These are phyloP conservation scores for Eupithecia subumbrata DNA, from an alignment of 2,888 invertebrate genomes.

Conservation along the genomic window DNA sequence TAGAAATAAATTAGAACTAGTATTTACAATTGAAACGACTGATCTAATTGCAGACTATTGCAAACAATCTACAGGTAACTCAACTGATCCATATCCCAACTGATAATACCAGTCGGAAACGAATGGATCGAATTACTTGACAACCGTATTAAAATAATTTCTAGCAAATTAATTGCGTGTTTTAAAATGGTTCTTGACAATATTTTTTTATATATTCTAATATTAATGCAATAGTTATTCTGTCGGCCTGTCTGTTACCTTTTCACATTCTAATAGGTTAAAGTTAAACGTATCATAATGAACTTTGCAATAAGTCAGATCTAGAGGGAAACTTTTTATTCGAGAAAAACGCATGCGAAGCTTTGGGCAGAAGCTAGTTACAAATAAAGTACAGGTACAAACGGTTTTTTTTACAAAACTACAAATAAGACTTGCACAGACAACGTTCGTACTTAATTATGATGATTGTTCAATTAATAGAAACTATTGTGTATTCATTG, in stretches of 20 bases:
- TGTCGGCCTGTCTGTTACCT: neutral
- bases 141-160: neutral
- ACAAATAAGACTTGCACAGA: conserved; percentile 3
- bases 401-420: neutral
- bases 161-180: neutral
- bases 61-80: no score
- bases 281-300: no score
- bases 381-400: neutral
- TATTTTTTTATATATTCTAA: neutral
- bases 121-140: no score
- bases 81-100: no score
- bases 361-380: neutral
- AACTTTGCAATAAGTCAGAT: neutral
- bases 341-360: neutral
- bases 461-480: conserved; percentile 56
- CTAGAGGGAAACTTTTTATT: neutral
- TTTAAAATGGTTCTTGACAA: neutral
- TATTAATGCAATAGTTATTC: neutral
- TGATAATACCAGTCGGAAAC: no score
- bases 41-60: no score
- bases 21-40: no score
- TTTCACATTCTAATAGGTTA: neutral
- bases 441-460: conserved; percentile 11
- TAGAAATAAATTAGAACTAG: no score
- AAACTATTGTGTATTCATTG: conserved; percentile 57